phyloP scores from a whole-genome alignment of 1,140 invertebrate genomes.

The Metaphire vulgaris region DNA sequence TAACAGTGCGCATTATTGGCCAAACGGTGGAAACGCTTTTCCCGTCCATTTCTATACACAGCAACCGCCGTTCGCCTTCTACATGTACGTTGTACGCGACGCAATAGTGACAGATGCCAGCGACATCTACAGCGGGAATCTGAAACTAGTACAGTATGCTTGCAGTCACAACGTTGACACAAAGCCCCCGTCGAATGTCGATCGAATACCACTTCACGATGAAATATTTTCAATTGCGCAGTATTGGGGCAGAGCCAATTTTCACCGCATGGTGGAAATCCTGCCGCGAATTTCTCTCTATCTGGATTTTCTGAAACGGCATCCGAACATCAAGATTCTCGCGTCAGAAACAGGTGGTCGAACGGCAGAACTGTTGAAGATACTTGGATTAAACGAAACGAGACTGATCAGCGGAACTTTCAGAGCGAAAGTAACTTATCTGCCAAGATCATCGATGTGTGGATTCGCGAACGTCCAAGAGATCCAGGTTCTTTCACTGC shows the following conservation, averaged over 20 bases:
- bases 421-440: conserved; percentile 11
- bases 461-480: neutral
- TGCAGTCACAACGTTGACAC: conserved; percentile 25
- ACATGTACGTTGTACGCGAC: conserved; percentile 20
- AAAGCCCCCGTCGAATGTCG: conserved; percentile 4
- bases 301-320: conserved; percentile 8
- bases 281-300: neutral
- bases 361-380: conserved; percentile 5
- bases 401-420: neutral
- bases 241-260: neutral
- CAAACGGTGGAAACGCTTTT: conserved; percentile 22
- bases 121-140: conserved; percentile 20
- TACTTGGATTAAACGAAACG: conserved; percentile 6
- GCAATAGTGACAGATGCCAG: conserved; percentile 15
- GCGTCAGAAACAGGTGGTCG: neutral
- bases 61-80: conserved; percentile 12
- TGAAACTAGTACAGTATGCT: conserved; percentile 23
- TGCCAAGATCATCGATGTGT: conserved; percentile 2
- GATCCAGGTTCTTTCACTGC: conserved; percentile 18
- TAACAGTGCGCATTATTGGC: conserved; percentile 27
- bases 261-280: conserved; percentile 12
- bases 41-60: conserved; percentile 14
- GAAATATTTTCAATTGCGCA: conserved; percentile 12
- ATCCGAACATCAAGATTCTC: conserved; percentile 16
- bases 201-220: conserved; percentile 31